Base-by-base conservation (phyloP, 2,797 vertebrate genomes). In the Myoxocephalus aenaeus region DNA sequence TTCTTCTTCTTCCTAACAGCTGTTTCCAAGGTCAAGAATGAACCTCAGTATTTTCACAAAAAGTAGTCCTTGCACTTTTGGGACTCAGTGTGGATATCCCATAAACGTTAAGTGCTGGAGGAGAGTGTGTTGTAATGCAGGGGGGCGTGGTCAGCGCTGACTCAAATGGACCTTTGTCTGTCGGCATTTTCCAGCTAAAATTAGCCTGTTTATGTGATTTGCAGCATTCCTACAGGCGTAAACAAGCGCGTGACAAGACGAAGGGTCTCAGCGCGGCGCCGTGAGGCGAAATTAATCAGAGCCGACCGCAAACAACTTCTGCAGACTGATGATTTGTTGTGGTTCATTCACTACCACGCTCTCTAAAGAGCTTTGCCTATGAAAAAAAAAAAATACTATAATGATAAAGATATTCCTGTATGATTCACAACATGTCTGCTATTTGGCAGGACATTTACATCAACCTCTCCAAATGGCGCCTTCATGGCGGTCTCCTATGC, bases 141-240 rank as follows among this genome's bases (percentile, higher is more conserved):
- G 14, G 36, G 7, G 2, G 18, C 29, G 65, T 17, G 48, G 36
- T 38, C 7, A 38, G 25, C 62, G 66, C 11, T 10, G 63, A 76
- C 75, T 93, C 78, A 93, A 92, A 86, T 40, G 70, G 82, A 66
- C 86, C 18, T 91, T 93, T 93, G 89, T 90, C 77, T 59, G 57
- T 54, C 0, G 59, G 82, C 69, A 70, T 71, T 81, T 86, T 81
- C 22, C 36, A 40, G 69, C 85, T 91, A 88, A 92, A 91, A 88
- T 88, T 76, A 91, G 77, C 79, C 73, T 86, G 89, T 91, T 93
- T 82, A 77, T 82, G 83, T 85, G 84, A 90, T 93, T 92, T 90
- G 78, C 77, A 56, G 79, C 86, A 88, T 89, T 91, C 89, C 90
- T 87, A 57, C 8, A 29, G 82, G 73, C 79, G 65, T 88, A 87